Conservation (phyloP, 1,140 invertebrate species). For the Sogatella furcifera region DNA sequence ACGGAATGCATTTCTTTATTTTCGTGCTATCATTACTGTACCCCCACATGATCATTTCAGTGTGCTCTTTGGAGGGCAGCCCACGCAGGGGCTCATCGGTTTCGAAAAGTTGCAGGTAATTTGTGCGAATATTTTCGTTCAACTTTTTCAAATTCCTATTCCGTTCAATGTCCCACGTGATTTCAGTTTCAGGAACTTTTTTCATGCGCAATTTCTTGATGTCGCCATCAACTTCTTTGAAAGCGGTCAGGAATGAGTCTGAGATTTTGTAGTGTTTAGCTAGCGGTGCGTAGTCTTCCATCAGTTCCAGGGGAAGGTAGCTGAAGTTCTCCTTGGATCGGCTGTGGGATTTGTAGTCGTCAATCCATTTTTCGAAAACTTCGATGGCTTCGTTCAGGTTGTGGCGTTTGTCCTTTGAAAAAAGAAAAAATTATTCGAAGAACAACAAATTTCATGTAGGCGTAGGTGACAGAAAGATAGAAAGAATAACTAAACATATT, state of each 20-base stretch:
- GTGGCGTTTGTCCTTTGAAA: conserved; percentile 18
- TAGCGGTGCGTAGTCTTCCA: conserved; percentile 28
- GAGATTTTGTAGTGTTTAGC: conserved; percentile 28
- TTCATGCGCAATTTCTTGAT: conserved; percentile 30
- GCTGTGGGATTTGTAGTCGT: conserved; percentile 31
- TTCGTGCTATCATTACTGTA: conserved; percentile 31
- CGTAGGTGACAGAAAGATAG: too few relatives aligned
- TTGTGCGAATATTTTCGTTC: conserved; percentile 24
- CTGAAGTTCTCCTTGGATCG: conserved; percentile 32
- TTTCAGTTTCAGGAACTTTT: conserved; percentile 23
- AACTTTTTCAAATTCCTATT: conserved; percentile 28
- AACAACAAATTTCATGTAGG: too few relatives aligned
- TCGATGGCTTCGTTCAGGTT: conserved; percentile 31
- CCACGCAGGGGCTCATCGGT: conserved; percentile 27
- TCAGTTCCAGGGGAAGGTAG: conserved; percentile 31
- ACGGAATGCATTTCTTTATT: conserved; percentile 30
- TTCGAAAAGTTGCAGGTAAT: conserved; percentile 27
- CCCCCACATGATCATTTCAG: conserved; percentile 32
- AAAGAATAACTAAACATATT: too few relatives aligned
- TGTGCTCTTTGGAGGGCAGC: conserved; percentile 30
- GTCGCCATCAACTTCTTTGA: conserved; percentile 29
- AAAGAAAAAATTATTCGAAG: too few relatives aligned
- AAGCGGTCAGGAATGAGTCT: conserved; percentile 28
- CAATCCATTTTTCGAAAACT: conserved; percentile 33
- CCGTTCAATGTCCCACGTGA: conserved; percentile 34